Conservation (phyloP, 2,113 vertebrate species). For the Spea bombifrons region DNA sequence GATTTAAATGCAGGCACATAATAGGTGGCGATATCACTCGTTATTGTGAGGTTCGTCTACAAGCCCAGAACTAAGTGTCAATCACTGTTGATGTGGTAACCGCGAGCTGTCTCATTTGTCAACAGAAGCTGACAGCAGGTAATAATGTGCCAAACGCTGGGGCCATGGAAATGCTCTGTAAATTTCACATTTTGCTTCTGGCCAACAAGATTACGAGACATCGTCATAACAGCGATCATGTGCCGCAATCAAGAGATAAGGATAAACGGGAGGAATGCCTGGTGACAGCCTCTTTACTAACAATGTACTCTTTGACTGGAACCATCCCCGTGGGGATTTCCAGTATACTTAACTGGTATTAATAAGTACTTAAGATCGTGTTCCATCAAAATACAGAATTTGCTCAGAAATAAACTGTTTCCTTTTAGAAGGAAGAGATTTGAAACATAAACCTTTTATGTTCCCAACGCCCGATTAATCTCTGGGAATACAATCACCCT, state of each 20-base stretch:
- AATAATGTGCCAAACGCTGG: not conserved
- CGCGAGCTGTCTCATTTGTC: not conserved
- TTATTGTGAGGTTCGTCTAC: not conserved
- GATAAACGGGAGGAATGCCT: not conserved
- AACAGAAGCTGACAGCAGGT: not conserved
- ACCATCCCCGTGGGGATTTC: not conserved
- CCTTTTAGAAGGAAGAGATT: not conserved
- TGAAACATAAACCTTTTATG: not conserved
- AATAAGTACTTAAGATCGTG: not conserved
- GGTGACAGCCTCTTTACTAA: slow-evolving; percentile 1
- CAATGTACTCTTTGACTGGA: not conserved
- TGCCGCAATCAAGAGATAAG: not conserved
- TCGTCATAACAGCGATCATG: not conserved
- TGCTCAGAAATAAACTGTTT: slow-evolving; percentile 1
- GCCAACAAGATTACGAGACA: slow-evolving; percentile 11
- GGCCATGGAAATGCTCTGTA: not conserved
- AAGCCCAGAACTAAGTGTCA: not conserved
- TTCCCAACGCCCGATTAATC: not conserved
- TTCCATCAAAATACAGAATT: not conserved
- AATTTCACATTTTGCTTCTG: not conserved
- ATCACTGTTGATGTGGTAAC: not conserved
- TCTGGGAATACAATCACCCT: not conserved
- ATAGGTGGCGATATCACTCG: not conserved
- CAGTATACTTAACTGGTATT: slow-evolving; percentile 1
- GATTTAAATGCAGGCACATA: not conserved